phyloP scores from a whole-genome alignment of 2,888 invertebrate genomes.

The Ethmia dodecea region DNA sequence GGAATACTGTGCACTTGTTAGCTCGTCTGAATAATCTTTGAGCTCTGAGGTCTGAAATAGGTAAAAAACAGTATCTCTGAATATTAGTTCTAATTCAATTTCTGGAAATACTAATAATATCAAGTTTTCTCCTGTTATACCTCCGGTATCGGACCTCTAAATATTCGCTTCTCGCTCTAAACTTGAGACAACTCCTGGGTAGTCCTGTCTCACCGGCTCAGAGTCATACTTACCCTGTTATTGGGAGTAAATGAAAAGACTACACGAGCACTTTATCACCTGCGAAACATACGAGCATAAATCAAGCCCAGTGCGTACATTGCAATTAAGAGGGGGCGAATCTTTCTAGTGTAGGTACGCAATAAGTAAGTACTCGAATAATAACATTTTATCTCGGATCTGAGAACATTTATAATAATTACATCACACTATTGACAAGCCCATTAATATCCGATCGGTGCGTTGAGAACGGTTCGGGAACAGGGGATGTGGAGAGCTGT shows the following conservation, averaged over 20 bases:
- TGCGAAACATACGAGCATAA: conserved; percentile 31
- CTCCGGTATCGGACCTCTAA: no score
- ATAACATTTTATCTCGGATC: conserved; percentile 61
- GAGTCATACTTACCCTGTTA: conserved; percentile 23
- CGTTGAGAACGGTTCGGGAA: conserved; percentile 16
- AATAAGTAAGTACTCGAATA: conserved; percentile 46
- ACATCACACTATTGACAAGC: conserved; percentile 63
- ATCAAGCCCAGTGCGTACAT: conserved; percentile 33
- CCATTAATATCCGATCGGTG: conserved; percentile 57
- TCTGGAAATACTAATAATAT: no score
- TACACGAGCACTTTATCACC: conserved; percentile 43
- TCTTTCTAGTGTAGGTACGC: conserved; percentile 30
- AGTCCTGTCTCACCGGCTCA: neutral
- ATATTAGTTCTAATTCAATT: no score
- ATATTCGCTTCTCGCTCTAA: neutral
- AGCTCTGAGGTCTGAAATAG: no score
- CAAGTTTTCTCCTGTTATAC: no score
- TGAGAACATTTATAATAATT: conserved; percentile 68
- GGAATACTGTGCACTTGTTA: no score
- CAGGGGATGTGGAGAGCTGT: conserved; percentile 22
- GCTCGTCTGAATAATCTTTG: no score
- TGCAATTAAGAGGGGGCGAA: conserved; percentile 51
- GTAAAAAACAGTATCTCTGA: no score
- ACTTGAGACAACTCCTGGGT: neutral
- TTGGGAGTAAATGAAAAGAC: conserved; percentile 37